These are phyloP conservation scores for Greenwoodochromis staneri DNA, from an alignment of 2,113 vertebrate genomes.

Conservation along the genomic window DNA sequence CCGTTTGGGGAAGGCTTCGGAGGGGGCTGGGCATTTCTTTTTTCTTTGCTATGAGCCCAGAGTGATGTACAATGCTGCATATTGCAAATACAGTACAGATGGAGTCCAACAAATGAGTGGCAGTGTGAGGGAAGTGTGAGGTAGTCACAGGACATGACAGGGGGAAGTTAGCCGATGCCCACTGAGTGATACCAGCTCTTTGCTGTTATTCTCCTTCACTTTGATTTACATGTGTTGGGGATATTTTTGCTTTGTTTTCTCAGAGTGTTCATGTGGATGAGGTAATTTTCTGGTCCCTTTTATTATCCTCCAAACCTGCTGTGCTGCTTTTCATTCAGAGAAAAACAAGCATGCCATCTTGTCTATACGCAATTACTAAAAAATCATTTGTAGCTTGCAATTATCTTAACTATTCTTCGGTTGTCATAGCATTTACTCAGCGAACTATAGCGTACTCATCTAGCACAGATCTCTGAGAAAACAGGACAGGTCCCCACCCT, in stretches of 20 bases:
- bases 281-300: background rate
- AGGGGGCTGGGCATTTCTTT: background rate
- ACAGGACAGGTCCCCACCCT: background rate
- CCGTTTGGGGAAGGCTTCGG: background rate
- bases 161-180: background rate
- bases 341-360: background rate
- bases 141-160: background rate
- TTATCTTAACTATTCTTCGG: slow-evolving; percentile 14
- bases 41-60: background rate
- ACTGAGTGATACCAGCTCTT: background rate
- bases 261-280: background rate
- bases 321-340: background rate
- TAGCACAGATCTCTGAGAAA: background rate
- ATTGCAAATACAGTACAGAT: background rate
- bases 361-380: background rate
- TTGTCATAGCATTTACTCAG: background rate
- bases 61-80: background rate
- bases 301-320: background rate
- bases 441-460: background rate
- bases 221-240: background rate
- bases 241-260: background rate
- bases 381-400: slow-evolving; percentile 9
- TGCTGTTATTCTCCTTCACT: background rate
- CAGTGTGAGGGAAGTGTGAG: background rate
- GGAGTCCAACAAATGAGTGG: background rate